Percentiles rank a stretch among this genome's conserved stretches.
Conservation (phyloP, 2,113 vertebrate species). For the Pteruthius melanotis region DNA sequence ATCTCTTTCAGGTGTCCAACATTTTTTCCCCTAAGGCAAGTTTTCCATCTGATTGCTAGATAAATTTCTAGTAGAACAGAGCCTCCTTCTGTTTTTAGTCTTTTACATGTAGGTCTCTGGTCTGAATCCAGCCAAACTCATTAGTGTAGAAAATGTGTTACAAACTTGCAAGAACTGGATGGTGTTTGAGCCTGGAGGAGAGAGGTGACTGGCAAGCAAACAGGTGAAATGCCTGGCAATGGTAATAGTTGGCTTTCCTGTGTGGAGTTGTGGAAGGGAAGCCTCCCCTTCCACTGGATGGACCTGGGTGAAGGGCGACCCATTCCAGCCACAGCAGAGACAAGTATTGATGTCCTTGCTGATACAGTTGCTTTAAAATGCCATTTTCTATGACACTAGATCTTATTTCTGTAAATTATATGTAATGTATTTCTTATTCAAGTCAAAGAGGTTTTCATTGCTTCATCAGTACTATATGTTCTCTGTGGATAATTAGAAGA, state of each 20-base stretch:
- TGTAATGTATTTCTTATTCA: slow-evolving; percentile 7
- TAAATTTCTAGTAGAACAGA: slow-evolving; percentile 38
- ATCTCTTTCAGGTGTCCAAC: not conserved
- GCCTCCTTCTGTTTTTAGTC: slow-evolving; percentile 8
- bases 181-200: not conserved
- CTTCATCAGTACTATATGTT: not conserved
- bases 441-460: not conserved
- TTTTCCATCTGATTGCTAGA: not conserved
- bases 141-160: not conserved
- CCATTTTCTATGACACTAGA: not conserved
- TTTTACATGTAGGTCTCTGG: not conserved
- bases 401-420: not conserved
- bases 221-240: not conserved
- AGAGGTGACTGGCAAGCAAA: not conserved
- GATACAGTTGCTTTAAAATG: not conserved
- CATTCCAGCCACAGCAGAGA: not conserved
- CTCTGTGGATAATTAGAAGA: slow-evolving; percentile 16
- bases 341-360: not conserved
- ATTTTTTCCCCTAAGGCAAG: not conserved
- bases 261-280: not conserved
- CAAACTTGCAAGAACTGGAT: not conserved
- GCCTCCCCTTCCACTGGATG: not conserved
- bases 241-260: not conserved
- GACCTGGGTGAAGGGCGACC: not conserved
- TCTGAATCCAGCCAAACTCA: not conserved